A percentile compares a stretch with the other conserved stretches of the same genome.
Evolutionary conservation across 2,113 vertebrate genomes (phyloP).

Genomic region (Pituophis catenifer): DNA sequence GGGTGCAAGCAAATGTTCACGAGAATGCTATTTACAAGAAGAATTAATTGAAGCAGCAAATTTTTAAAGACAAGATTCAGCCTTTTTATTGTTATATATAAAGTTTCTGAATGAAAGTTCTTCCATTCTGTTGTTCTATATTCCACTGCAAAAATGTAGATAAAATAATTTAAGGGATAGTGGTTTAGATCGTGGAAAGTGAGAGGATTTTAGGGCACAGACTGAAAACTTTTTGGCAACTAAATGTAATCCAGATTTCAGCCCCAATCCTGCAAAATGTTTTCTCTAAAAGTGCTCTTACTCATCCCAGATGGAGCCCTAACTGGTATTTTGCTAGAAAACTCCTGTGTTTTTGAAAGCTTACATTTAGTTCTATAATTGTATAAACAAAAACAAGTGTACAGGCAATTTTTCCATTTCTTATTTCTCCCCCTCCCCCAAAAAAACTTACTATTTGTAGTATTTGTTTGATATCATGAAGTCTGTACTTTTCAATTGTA

Average conservation of each 20-base stretch:
- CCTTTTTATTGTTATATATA: not conserved
- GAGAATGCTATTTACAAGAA: slow-evolving; percentile 42
- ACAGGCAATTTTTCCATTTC: slow-evolving; percentile 68
- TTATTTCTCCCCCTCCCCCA: slow-evolving; percentile 27
- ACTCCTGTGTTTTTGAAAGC: slow-evolving; percentile 45
- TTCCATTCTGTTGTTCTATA: not conserved
- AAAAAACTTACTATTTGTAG: slow-evolving; percentile 67
- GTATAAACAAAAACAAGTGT: slow-evolving; percentile 64
- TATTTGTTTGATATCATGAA: slow-evolving; percentile 68
- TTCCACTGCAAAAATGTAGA: not conserved
- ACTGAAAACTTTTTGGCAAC: not conserved
- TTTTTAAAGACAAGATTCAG: slow-evolving; percentile 11
- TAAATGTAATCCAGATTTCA: not conserved
- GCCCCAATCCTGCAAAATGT: not conserved
- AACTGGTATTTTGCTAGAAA: slow-evolving; percentile 34
- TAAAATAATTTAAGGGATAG: not conserved
- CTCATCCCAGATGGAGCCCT: not conserved
- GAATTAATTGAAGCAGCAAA: slow-evolving; percentile 45
- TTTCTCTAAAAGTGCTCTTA: slow-evolving; percentile 18
- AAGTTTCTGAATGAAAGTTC: not conserved
- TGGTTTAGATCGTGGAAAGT: not conserved
- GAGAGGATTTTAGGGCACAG: not conserved
- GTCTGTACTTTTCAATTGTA: slow-evolving; percentile 69
- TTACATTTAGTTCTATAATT: slow-evolving; percentile 44
- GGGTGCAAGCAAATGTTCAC: slow-evolving; percentile 27